phyloP scores from a whole-genome alignment of 2,797 vertebrate species.

The Glossophaga mutica region DNA sequence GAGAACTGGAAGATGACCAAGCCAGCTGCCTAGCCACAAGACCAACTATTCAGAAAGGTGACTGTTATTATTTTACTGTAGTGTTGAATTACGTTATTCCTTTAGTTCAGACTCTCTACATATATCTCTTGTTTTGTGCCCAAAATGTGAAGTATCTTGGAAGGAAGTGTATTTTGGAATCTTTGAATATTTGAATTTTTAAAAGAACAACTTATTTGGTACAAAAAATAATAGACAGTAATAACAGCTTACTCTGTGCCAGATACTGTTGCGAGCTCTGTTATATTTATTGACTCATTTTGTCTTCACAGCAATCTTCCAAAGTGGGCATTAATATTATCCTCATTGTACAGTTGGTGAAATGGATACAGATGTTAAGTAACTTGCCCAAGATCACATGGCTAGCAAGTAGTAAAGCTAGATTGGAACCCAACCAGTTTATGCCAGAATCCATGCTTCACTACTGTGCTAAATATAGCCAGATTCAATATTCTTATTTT shows the following conservation, averaged over 20 bases:
- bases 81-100: neutral
- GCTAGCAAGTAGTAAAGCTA: neutral
- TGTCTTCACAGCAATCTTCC: neutral
- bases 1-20: neutral
- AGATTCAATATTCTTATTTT: neutral
- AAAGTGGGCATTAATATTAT: neutral
- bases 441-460: neutral
- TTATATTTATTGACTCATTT: neutral
- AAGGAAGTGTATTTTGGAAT: constrained; percentile 8
- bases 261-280: neutral
- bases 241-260: neutral
- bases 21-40: neutral
- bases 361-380: neutral
- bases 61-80: neutral
- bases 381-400: neutral
- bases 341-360: neutral
- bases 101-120: neutral
- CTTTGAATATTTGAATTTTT: neutral
- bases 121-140: neutral
- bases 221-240: neutral
- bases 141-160: neutral
- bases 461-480: neutral
- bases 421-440: neutral
- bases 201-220: neutral
- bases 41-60: neutral